These are phyloP conservation scores for Lepus timidus DNA, from an alignment of 2,113 vertebrate species.

Conservation along the genomic window DNA sequence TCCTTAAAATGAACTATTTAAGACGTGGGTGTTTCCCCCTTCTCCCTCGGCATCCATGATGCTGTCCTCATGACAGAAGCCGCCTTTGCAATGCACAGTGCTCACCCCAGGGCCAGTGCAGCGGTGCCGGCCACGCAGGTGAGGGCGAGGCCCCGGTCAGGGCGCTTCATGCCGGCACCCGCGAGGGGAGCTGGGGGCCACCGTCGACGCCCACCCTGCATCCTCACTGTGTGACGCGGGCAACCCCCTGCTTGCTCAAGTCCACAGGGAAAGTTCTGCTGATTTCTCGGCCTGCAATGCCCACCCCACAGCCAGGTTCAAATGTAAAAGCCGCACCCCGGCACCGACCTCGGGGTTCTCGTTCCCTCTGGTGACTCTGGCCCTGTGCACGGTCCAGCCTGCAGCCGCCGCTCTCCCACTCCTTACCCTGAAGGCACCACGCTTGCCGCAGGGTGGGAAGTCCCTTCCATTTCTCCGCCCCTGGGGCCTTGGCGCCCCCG, in stretches of 20 bases:
- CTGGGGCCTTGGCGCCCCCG: not conserved
- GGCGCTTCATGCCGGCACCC: too few relatives aligned
- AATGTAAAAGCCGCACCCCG: fast-evolving
- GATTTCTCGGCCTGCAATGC: not conserved
- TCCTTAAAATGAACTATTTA: too few relatives aligned
- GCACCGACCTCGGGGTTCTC: too few relatives aligned
- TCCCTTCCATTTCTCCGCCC: not conserved
- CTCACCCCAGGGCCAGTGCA: fast-evolving
- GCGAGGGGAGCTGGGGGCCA: too few relatives aligned
- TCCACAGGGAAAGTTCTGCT: not conserved
- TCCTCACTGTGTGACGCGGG: not conserved
- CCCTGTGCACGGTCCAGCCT: not conserved
- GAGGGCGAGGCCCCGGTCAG: not conserved
- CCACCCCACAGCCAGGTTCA: not conserved
- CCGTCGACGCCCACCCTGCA: fast-evolving
- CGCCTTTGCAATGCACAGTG: not conserved
- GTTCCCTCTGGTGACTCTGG: fast-evolving
- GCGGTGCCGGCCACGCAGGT: fast-evolving
- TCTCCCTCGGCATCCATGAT: fast-evolving
- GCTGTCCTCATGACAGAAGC: fast-evolving
- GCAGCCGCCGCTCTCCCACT: fast-evolving
- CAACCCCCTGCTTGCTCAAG: not conserved
- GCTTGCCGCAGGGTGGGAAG: fast-evolving
- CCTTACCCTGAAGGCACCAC: fast-evolving
- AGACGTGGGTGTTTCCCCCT: too few relatives aligned